These are phyloP conservation scores for Latrodectus geometricus DNA, from an alignment of 1,140 invertebrate genomes.

Conservation along the genomic window DNA sequence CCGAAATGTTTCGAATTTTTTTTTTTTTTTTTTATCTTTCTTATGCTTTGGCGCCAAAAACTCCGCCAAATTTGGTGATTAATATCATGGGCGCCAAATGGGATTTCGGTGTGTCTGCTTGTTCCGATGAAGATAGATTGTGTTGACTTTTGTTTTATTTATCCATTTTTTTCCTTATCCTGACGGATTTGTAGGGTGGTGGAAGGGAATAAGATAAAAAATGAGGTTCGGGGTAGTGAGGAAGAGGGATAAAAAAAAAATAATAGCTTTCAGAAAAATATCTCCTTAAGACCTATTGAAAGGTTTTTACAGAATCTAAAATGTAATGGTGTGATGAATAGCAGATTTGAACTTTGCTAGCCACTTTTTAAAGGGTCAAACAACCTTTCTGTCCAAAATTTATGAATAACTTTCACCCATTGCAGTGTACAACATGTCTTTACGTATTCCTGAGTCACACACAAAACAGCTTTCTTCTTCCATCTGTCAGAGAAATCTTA, in stretches of 20 bases:
- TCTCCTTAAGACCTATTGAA: background rate
- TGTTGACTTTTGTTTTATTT: constrained; percentile 2
- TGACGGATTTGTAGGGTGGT: background rate
- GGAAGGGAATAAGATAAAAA: too few relatives aligned
- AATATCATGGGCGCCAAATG: background rate
- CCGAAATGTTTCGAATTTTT: background rate
- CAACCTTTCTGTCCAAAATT: background rate
- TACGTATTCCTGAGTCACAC: background rate
- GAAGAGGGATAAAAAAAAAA: background rate
- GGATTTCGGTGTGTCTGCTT: background rate
- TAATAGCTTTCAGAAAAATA: background rate
- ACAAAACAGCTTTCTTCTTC: background rate
- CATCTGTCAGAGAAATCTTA: background rate
- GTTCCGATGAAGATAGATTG: background rate
- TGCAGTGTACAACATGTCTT: background rate
- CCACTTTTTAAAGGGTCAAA: background rate
- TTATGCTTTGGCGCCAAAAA: background rate
- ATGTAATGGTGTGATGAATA: background rate
- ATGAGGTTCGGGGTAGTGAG: background rate
- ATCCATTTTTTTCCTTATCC: background rate
- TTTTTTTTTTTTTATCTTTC: background rate
- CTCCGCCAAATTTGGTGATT: background rate
- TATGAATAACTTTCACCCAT: background rate
- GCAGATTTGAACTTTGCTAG: background rate
- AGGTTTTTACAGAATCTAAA: background rate